phyloP scores from a whole-genome alignment of 2,797 vertebrate genomes.

The Platalea minor region DNA sequence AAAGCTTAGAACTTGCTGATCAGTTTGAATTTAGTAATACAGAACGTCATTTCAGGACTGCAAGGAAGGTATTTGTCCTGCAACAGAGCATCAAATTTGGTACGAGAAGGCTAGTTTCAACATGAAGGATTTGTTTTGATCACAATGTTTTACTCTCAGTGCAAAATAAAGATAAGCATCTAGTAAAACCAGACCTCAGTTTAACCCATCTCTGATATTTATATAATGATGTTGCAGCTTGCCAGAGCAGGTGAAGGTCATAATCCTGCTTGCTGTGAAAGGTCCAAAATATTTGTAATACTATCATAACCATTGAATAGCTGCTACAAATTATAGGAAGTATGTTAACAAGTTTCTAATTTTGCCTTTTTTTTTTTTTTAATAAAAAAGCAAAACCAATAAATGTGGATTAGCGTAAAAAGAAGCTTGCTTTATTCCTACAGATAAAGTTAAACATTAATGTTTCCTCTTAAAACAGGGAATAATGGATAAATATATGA shows the following conservation, averaged over 20 bases:
- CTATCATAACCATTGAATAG: background rate
- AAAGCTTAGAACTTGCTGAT: background rate
- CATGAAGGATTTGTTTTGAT: constrained; percentile 38
- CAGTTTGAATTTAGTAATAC: background rate
- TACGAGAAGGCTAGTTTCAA: constrained; percentile 23
- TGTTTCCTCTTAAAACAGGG: background rate
- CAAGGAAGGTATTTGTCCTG: background rate
- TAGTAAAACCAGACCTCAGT: constrained; percentile 35
- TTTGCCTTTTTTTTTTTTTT: background rate
- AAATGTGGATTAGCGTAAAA: background rate
- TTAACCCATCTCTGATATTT: constrained; percentile 27
- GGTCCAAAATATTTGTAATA: background rate
- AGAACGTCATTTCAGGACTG: background rate
- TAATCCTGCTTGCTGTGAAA: background rate
- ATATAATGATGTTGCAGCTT: background rate
- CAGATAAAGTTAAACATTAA: background rate
- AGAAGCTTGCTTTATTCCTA: background rate
- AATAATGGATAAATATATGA: background rate
- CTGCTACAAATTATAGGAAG: background rate
- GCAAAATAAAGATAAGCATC: constrained; percentile 49
- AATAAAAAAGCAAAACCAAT: background rate
- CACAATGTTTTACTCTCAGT: background rate
- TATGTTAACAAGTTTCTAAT: background rate
- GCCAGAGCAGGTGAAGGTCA: constrained; percentile 23
- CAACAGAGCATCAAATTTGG: background rate